A percentile compares a stretch with the other conserved stretches of the same genome.
Conservation (phyloP, 2,888 invertebrate species). For the Stenodema calcarata region DNA sequence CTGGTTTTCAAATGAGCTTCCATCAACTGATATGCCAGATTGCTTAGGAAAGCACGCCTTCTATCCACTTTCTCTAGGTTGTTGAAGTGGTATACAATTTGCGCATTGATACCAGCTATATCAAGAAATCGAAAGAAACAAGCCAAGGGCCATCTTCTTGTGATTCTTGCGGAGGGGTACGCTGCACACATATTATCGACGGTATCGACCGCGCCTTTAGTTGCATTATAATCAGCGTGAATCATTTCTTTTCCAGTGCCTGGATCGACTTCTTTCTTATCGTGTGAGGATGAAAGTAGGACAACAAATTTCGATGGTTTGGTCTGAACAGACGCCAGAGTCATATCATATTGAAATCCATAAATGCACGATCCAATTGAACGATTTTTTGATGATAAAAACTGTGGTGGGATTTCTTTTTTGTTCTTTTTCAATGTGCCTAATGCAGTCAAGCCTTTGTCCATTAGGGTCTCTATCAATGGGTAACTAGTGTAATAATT, state of each 20-base stretch:
- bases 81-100: no score
- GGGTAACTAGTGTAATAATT: slow-evolving; percentile 43
- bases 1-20: no score
- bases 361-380: background rate
- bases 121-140: no score
- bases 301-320: background rate
- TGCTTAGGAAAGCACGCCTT: no score
- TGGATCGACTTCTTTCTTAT: background rate
- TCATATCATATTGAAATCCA: background rate
- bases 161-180: no score
- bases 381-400: background rate
- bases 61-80: no score
- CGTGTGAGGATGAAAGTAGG: background rate
- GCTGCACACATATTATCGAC: background rate
- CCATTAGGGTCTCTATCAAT: slow-evolving; percentile 23
- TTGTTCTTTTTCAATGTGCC: background rate
- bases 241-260: background rate
- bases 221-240: background rate
- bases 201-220: background rate
- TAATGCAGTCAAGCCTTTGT: slow-evolving; percentile 35
- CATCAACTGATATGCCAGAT: no score
- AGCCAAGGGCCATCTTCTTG: no score
- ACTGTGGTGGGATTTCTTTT: background rate
- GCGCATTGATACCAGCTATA: no score
- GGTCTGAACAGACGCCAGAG: background rate